Evolutionary conservation across 2,797 vertebrate species (phyloP).

Genomic region (Acestrorhynchus altus): DNA sequence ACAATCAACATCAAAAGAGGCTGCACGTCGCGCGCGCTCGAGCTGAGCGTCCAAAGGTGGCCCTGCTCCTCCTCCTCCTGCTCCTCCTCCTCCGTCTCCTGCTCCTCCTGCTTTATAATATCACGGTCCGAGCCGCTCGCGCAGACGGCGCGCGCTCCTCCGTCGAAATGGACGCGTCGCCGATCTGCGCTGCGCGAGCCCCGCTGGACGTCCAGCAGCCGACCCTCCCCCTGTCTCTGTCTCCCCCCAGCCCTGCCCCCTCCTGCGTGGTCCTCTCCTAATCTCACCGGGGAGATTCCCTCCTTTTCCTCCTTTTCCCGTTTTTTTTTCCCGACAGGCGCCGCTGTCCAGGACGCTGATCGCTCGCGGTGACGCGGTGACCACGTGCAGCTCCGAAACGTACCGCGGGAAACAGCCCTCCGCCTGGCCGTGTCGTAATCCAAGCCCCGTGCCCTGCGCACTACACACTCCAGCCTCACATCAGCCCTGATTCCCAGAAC

Average conservation of each 20-base stretch:
- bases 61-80: not conserved
- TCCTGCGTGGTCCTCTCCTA: conserved; percentile 31
- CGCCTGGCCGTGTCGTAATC: not conserved
- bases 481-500: no score
- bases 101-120: no score
- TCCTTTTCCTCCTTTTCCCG: conserved; percentile 45
- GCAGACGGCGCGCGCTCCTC: conserved; percentile 19
- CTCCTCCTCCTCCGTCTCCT: conserved; percentile 56
- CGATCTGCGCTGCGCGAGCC: conserved; percentile 76
- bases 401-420: conserved; percentile 72
- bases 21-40: no score
- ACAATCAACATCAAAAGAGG: not conserved
- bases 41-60: no score
- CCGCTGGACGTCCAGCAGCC: conserved; percentile 72
- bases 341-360: conserved; percentile 82
- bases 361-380: conserved; percentile 66
- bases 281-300: conserved; percentile 49
- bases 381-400: conserved; percentile 58
- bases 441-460: no score
- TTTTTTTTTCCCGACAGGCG: conserved; percentile 59
- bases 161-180: conserved; percentile 78
- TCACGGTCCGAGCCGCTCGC: no score
- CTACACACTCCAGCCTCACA: no score
- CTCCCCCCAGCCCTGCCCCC: conserved; percentile 28
- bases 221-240: conserved; percentile 21